A percentile compares a stretch with the other conserved stretches of the same genome.
These are phyloP conservation scores for Drosophila kohkoa DNA, from an alignment of 1,140 invertebrate genomes.

Conservation along the genomic window DNA sequence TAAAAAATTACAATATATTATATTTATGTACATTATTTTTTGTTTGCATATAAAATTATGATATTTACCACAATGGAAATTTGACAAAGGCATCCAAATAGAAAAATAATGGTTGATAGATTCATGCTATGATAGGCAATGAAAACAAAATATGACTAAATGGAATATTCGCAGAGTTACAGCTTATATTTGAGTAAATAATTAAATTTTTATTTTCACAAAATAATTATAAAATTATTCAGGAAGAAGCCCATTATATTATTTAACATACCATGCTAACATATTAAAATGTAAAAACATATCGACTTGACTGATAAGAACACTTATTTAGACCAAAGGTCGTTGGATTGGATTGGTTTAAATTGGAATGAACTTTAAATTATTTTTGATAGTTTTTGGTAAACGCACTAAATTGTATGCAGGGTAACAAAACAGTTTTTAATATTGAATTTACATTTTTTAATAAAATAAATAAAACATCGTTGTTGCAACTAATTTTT, in stretches of 20 bases:
- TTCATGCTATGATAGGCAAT: not conserved
- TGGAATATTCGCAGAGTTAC: not conserved
- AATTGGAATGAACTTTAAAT: too few species aligned
- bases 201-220: slow-evolving; percentile 4
- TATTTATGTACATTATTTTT: too few species aligned
- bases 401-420: too few species aligned
- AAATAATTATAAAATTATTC: slow-evolving; percentile 7
- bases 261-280: not conserved
- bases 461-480: too few species aligned
- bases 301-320: too few species aligned
- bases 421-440: too few species aligned
- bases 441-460: too few species aligned
- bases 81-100: slow-evolving; percentile 6
- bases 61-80: slow-evolving; percentile 14
- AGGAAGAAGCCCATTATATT: not conserved
- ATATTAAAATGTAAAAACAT: not conserved
- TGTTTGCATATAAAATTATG: not conserved
- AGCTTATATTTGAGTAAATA: not conserved
- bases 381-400: too few species aligned
- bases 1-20: not conserved
- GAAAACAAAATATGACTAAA: slow-evolving; percentile 1
- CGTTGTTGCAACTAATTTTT: too few species aligned
- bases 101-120: not conserved
- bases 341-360: too few species aligned
- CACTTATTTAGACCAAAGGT: too few species aligned